phyloP scores from a whole-genome alignment of 1,140 invertebrate genomes.

The Dinothrombium tinctorium region DNA sequence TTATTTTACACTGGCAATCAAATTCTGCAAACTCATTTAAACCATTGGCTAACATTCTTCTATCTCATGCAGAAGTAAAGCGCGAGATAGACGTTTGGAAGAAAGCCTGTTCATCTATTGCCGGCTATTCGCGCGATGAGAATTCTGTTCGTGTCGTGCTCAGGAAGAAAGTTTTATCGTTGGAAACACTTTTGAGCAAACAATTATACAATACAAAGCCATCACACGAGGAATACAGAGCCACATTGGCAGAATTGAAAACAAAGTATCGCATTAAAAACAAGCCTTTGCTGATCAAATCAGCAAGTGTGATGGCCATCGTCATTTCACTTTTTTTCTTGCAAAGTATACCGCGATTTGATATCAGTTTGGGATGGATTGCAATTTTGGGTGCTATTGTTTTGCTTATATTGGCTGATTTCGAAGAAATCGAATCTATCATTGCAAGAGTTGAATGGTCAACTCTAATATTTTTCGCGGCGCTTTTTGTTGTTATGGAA shows the following conservation, averaged over 20 bases:
- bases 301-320: constrained; percentile 36
- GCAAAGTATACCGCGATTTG: constrained; percentile 41
- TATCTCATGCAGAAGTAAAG: constrained; percentile 31
- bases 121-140: constrained; percentile 37
- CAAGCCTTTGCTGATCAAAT: constrained; percentile 44
- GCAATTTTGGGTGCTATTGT: constrained; percentile 46
- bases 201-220: constrained; percentile 20
- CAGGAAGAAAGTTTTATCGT: constrained; percentile 34
- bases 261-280: constrained; percentile 51
- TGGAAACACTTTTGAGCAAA: constrained; percentile 32
- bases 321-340: constrained; percentile 58
- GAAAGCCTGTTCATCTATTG: constrained; percentile 46
- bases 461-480: constrained; percentile 63
- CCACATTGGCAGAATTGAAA: constrained; percentile 39
- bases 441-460: constrained; percentile 64
- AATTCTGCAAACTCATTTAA: neutral
- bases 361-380: constrained; percentile 51
- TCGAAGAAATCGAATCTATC: constrained; percentile 50
- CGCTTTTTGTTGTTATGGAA: constrained; percentile 71
- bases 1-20: too few species aligned
- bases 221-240: constrained; percentile 38
- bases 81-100: constrained; percentile 65
- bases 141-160: constrained; percentile 46
- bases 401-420: constrained; percentile 43
- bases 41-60: neutral